phyloP scores from a whole-genome alignment of 2,888 invertebrate genomes.

The Ormyrus rosae region DNA sequence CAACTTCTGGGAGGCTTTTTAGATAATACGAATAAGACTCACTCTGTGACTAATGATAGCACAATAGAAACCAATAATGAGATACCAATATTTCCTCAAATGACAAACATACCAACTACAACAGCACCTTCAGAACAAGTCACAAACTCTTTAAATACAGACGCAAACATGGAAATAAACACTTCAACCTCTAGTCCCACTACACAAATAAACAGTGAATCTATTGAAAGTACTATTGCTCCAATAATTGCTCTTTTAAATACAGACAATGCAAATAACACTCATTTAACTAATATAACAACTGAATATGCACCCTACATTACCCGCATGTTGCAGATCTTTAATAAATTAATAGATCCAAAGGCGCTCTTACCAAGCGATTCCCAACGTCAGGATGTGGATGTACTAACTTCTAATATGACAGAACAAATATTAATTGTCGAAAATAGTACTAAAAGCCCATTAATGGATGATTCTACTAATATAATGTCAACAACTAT shows the following conservation, averaged over 20 bases:
- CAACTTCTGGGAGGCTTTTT: slow-evolving; percentile 64
- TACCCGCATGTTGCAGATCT: slow-evolving; percentile 45
- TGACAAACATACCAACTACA: slow-evolving; percentile 43
- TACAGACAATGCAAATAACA: slow-evolving; percentile 27
- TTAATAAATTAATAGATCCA: slow-evolving; percentile 29
- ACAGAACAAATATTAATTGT: slow-evolving; percentile 52
- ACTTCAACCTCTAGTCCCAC: slow-evolving; percentile 23
- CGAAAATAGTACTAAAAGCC: slow-evolving; percentile 45
- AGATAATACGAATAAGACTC: slow-evolving; percentile 62
- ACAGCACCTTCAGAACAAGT: slow-evolving; percentile 38
- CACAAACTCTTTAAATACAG: slow-evolving; percentile 42
- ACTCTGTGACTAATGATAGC: slow-evolving; percentile 55
- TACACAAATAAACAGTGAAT: slow-evolving; percentile 27
- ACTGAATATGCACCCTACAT: slow-evolving; percentile 20
- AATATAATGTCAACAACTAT: slow-evolving; percentile 56
- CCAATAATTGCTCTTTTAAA: slow-evolving; percentile 39
- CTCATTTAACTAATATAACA: slow-evolving; percentile 27
- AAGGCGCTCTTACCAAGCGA: slow-evolving; percentile 15
- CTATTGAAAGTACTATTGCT: slow-evolving; percentile 37
- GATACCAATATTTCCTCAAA: slow-evolving; percentile 53
- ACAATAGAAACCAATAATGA: slow-evolving; percentile 50
- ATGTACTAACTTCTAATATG: slow-evolving; percentile 55
- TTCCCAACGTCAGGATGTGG: slow-evolving; percentile 44
- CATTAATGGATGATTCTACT: slow-evolving; percentile 50
- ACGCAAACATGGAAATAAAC: slow-evolving; percentile 54